Evolutionary conservation across 2,888 invertebrate species (phyloP), one percentile per base, ranked within the genome.

Genomic region (Dolichomitus sp.): DNA sequence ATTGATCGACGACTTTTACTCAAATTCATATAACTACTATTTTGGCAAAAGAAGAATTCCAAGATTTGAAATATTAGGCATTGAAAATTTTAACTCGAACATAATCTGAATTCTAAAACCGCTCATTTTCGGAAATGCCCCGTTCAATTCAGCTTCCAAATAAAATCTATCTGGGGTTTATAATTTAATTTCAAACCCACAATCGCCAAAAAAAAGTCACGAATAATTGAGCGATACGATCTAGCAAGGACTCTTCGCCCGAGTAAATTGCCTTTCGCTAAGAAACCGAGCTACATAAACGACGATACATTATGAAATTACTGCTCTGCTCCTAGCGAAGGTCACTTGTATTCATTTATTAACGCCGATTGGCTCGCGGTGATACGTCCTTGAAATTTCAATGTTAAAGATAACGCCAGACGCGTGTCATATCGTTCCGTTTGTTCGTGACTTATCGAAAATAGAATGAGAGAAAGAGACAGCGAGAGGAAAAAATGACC

Each of bases 351-450:
- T 52, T 52, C 11, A 52, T 52, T 11, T 52, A 52, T 23, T 19
- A 19, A 11, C 19, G 52, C 4, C 7, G 23, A 42, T 42, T 23
- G 5, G 11, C 30, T 4, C 7, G 48, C 66, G 48, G 19, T 30
- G 50, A 33, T 9, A 5, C 9, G n/a, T 7, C 48, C 66, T 66
- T 48, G 68, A 68, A 37, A 68, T 12, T 19, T 17, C 37, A 50
- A 52, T 19, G 52, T 33, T 19, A 19, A 33, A 19, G 50, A 68
- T 50, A 37, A 17, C 50, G 33, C 30, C 14, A 2, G 17, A 27
- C 5, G 33, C 66, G 45, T 50, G 50, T 11, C 33, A 14, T 48
- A 45, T 48, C 17, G 33, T 33, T 33, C 45, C 33, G 33, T 63
- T 63, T 19, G 9, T 11, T n/a, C 6, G 50, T 17, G 50, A 50